Evolutionary conservation across 2,888 invertebrate species (phyloP).

Genomic region (Caenorhabditis drosophilae): DNA sequence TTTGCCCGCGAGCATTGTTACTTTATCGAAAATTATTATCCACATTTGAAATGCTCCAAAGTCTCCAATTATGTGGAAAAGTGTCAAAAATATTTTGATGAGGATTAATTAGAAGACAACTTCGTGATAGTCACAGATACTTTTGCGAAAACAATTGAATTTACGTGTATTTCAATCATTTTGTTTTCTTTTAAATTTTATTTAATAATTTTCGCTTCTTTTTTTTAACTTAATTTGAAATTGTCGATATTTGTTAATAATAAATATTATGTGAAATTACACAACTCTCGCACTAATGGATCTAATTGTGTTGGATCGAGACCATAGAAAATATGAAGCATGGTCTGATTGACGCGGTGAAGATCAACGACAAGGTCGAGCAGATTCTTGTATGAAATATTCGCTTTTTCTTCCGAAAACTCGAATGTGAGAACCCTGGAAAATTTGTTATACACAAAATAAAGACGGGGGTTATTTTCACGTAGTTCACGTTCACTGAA

Average conservation of each 20-base stretch:
- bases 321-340: constrained; percentile 55
- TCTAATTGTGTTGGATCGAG: constrained; percentile 58
- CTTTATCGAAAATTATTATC: constrained; percentile 57
- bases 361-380: constrained; percentile 50
- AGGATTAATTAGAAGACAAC: constrained; percentile 6
- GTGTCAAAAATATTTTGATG: constrained; percentile 38
- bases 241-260: constrained; percentile 16
- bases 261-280: constrained; percentile 30
- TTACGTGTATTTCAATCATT: constrained; percentile 23
- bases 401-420: constrained; percentile 39
- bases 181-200: neutral
- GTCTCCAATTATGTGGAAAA: constrained; percentile 38
- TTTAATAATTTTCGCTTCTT: constrained; percentile 1
- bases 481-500: no score
- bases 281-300: constrained; percentile 59
- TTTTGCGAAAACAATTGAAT: neutral
- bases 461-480: no score
- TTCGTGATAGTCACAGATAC: no score
- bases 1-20: constrained; percentile 51
- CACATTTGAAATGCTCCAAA: constrained; percentile 45
- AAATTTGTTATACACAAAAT: no score
- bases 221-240: constrained; percentile 14
- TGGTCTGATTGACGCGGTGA: constrained; percentile 47
- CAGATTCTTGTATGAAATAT: constrained; percentile 44
- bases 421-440: constrained; percentile 52